Evolutionary conservation across 2,888 invertebrate species (phyloP), one percentile per base, ranked within the genome.

Genomic region (Caenorhabditis sp.): DNA sequence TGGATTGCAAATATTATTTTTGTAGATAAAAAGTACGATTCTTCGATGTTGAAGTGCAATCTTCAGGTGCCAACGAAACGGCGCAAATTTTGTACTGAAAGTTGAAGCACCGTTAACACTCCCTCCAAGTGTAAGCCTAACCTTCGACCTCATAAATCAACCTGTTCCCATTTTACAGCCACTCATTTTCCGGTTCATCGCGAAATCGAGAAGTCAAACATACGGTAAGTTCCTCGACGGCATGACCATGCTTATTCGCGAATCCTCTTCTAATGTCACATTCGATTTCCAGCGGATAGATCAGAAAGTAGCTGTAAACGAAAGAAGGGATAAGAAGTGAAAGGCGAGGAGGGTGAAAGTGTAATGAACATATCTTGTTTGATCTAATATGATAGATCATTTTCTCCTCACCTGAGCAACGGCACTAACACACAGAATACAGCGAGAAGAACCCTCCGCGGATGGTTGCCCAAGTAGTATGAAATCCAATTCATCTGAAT

Each of bases 181-280:
- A 49, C n/a, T 35, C 64, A 41, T 28, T 28, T 26, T 54, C 26
- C 54, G 26, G 54, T 54, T 54, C 26, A 47, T 47, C 19, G 49
- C 49, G 24, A 28, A 66, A 66, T 49, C 14, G 22, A 38, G 24
- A 56, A 19, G 8, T 51, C 28, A 70, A 10, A 35, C 54, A 58
- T 79, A 90, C 90, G 66, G 85, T 80, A 54, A 90, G 90, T 56
- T 90, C 90, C 22, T 80, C 70, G 19, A 86, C 84, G 2, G 90
- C 88, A 24, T 88, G 80, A 0, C 90, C 90, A 72, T 90, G 86
- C 26, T 84, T 85, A 56, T 90, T 89, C 2, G 90, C 90, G 75
- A 87, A 90, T 19, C 90, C 90, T 56, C 90, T 68, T 26, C 90
- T 66, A 24, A 90, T 87, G 68, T 90, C 90, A 51, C 90, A 91